Base-by-base conservation (phyloP, 2,888 invertebrate genomes). In the Pseudoips prasinana region DNA sequence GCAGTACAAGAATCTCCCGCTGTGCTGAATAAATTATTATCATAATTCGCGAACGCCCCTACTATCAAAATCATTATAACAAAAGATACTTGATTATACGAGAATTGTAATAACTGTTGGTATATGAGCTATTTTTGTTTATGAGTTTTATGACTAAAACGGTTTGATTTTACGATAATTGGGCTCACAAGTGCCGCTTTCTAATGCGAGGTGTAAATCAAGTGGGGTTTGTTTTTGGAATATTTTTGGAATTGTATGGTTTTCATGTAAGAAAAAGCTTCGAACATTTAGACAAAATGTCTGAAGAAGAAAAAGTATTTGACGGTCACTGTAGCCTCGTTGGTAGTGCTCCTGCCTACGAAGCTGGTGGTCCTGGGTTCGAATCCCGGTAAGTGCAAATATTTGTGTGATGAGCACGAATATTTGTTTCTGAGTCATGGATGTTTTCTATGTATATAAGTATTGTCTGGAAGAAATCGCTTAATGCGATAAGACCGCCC, bases 81-180 rank as follows among this genome's bases (percentile, higher is more conserved):
- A 83, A 84, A 75, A 60, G 75, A 66, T 63, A 72, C 72, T 75
- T 85, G 80, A 85, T 86, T 82, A 79, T 75, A 58, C 60, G 66
- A 76, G 66, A 78, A 77, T 75, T 20, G n/a, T 80, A 48, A 57
- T 57, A 45, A 54, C 46, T 44, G 55, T 20, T 20, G 18, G 33
- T 33, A 42, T 34, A 33, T 67, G 68, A 65, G 65, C 39, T 70
- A 65, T 62, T 64, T 58, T 59, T 44, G 58, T 47, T 42, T 46
- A 36, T 39, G 42, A 47, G 48, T 53, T 58, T 55, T 58, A 64
- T 58, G 46, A 46, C 55, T 58, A 46, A 25, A 44, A 39, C 40
- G 37, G 61, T 56, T 58, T 69, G 60, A 65, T 60, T 73, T 73
- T 73, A 69, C 61, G 64, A 60, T 78, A 69, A 79, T 76, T 68